Conservation (phyloP, 2,888 invertebrate genomes). For the Leptinotarsa juncta region DNA sequence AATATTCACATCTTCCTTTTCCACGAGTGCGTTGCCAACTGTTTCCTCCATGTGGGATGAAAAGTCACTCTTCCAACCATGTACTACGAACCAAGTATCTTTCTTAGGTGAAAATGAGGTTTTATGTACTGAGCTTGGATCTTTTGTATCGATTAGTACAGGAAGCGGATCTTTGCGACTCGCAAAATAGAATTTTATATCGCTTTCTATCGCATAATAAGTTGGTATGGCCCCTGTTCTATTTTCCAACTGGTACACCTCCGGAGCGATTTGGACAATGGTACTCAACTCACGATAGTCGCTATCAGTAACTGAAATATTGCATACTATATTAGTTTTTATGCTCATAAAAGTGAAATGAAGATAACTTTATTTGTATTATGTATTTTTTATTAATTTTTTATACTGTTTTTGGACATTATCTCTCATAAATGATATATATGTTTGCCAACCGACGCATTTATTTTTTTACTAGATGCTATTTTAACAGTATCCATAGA, state of each 20-base stretch:
- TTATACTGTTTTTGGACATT: too few relatives aligned
- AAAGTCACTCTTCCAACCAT: constrained; percentile 57
- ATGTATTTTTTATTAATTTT: too few relatives aligned
- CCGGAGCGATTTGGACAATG: not conserved
- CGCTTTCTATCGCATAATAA: constrained; percentile 20
- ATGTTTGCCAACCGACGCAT: too few relatives aligned
- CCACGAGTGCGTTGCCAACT: constrained; percentile 50
- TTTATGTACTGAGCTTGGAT: not conserved
- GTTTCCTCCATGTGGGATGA: constrained; percentile 49
- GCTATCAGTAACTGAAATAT: too few relatives aligned
- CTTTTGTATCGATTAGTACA: not conserved
- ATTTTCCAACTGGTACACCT: not conserved
- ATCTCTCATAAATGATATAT: too few relatives aligned
- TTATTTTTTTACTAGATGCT: too few relatives aligned
- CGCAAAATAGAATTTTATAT: constrained; percentile 52
- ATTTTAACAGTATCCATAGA: too few relatives aligned
- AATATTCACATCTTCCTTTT: constrained; percentile 53
- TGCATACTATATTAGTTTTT: too few relatives aligned
- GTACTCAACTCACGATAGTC: too few relatives aligned
- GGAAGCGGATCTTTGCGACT: constrained; percentile 41
- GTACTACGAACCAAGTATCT: constrained; percentile 54
- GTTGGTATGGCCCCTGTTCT: not conserved
- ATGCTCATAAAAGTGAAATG: too few relatives aligned
- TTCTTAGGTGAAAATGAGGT: constrained; percentile 25
- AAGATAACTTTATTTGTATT: too few relatives aligned